Conservation (phyloP, 1,140 invertebrate species). For the Propsilocerus akamusi region DNA sequence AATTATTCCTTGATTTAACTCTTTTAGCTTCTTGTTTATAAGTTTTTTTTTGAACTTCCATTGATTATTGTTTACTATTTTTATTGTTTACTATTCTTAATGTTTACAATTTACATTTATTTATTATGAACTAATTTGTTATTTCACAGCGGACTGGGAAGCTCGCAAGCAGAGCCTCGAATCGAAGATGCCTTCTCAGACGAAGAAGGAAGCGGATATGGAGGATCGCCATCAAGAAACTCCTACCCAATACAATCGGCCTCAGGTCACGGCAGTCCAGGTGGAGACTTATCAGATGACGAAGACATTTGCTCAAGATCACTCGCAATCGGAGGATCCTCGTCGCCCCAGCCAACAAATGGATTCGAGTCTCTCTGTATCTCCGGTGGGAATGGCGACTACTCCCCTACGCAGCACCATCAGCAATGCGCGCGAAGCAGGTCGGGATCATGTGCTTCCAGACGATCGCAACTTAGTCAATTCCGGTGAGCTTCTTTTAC, state of each 20-base stretch:
- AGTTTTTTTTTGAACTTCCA: slow-evolving; percentile 11
- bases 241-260: slow-evolving; percentile 25
- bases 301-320: slow-evolving; percentile 37
- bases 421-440: slow-evolving; percentile 20
- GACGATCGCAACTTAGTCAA: slow-evolving; percentile 16
- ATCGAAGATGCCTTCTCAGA: slow-evolving; percentile 27
- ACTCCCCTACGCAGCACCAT: slow-evolving; percentile 25
- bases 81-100: slow-evolving; percentile 6
- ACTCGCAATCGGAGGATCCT: slow-evolving; percentile 20
- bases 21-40: slow-evolving; percentile 6
- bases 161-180: slow-evolving; percentile 25
- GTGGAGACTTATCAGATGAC: slow-evolving; percentile 43
- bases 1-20: slow-evolving; percentile 9
- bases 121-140: slow-evolving; percentile 11
- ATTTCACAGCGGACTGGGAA: slow-evolving; percentile 22
- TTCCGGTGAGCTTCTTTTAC: slow-evolving; percentile 17
- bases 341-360: slow-evolving; percentile 22
- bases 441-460: slow-evolving; percentile 30
- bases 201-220: slow-evolving; percentile 26
- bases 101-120: slow-evolving; percentile 4
- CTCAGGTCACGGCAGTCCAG: slow-evolving; percentile 27
- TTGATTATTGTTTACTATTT: slow-evolving; percentile 10
- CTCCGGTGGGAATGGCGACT: slow-evolving; percentile 38
- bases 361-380: slow-evolving; percentile 26
- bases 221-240: slow-evolving; percentile 25